phyloP scores from a whole-genome alignment of 2,888 invertebrate species.

The Amblyteles armatorius region DNA sequence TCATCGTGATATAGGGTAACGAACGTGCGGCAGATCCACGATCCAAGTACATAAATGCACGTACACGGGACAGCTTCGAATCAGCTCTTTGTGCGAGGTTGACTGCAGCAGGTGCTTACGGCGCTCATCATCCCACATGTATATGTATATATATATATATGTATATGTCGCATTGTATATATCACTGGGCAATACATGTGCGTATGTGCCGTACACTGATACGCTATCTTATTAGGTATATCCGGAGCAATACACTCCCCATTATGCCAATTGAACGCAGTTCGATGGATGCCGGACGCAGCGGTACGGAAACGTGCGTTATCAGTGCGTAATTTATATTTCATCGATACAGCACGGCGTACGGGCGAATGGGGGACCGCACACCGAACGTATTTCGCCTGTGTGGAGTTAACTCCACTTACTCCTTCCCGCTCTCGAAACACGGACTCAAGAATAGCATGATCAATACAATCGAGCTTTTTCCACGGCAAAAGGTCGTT shows the following conservation, averaged over 20 bases:
- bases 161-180: too few species aligned
- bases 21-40: not conserved
- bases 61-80: constrained; percentile 9
- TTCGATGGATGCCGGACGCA: not conserved
- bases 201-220: not conserved
- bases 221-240: not conserved
- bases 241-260: not conserved
- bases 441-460: too few species aligned
- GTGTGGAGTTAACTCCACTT: not conserved
- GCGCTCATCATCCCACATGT: constrained; percentile 3
- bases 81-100: constrained; percentile 19
- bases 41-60: not conserved
- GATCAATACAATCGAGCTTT: too few species aligned
- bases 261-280: not conserved
- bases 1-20: not conserved
- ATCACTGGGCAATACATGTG: too few species aligned
- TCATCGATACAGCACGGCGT: not conserved
- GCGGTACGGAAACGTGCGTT: not conserved
- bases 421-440: too few species aligned
- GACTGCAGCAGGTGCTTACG: not conserved
- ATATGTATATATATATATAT: not conserved
- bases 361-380: not conserved
- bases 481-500: too few species aligned
- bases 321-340: constrained; percentile 28
- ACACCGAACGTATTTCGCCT: not conserved